Base-by-base conservation (phyloP, 2,888 invertebrate genomes). In the Drosophila stalkeri region DNA sequence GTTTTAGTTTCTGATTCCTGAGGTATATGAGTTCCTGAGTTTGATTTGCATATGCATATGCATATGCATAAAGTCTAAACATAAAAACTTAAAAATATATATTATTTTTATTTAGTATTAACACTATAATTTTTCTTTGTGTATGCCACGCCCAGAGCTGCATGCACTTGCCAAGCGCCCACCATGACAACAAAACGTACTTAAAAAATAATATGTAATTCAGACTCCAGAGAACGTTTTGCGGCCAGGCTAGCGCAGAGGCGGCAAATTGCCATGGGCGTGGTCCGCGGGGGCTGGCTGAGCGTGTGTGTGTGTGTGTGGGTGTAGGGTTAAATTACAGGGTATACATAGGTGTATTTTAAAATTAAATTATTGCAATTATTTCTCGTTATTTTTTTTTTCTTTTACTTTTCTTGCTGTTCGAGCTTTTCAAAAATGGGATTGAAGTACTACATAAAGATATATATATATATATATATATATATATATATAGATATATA, bases 151-250 rank as follows among this genome's bases (percentile, higher is more conserved):
- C 71, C 80, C 64, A 14, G 31, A 37, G 49, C 39, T 8, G 52
- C 41, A 14, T 33, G 27, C 9, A 23, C 8, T 4, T n/a, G 33
- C 20, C 8, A n/a, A 12, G 3, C 41, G 46, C 70, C n/a, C 31
- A 16, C 43, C 76, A 35, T 5, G 61, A 14, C 33, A 3, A 20
- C 46, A 56, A 75, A 81, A 82, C 90, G 91, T 89, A 91, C 89
- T 92, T 92, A 92, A 90, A 92, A 51, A 92, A 92, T 92, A 90
- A 91, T 92, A 92, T 93, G 92, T 93, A 93, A 91, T 93, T 93
- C 93, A 93, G 93, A 93, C 93, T 93, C 93, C 92, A 90, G 88
- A 80, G 87, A 89, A 91, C 91, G 86, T 72, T 81, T 16, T 37
- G 57, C 71, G 18, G 35, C 51, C 59, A 37, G 39, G 31, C 46